Conservation (phyloP, 2,113 vertebrate genomes). For the Pantherophis guttatus region DNA sequence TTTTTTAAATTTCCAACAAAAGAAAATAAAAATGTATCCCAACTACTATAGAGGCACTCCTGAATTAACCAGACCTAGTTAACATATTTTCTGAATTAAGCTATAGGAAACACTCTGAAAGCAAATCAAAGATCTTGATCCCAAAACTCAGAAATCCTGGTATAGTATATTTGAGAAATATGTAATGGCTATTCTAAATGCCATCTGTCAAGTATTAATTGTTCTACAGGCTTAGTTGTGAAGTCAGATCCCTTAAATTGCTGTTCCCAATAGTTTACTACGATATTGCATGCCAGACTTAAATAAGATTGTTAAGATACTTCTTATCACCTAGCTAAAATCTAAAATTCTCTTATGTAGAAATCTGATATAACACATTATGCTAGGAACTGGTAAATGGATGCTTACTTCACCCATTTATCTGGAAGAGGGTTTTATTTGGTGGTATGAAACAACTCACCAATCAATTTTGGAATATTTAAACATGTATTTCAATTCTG, state of each 20-base stretch:
- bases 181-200: neutral
- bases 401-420: neutral
- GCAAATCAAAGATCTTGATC: neutral
- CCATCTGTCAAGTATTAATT: neutral
- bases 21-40: neutral
- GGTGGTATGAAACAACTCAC: neutral
- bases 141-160: neutral
- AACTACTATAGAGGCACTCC: neutral
- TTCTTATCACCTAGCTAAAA: neutral
- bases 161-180: neutral
- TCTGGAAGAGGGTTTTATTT: neutral
- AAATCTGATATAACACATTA: neutral
- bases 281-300: neutral
- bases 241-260: neutral
- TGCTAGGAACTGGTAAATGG: neutral
- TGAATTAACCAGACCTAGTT: neutral
- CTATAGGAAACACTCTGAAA: neutral
- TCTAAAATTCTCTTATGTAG: neutral
- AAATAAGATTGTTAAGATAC: neutral
- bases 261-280: neutral
- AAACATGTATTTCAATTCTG: neutral
- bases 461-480: neutral
- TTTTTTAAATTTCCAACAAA: neutral
- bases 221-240: neutral
- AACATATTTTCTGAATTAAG: neutral